phyloP scores from a whole-genome alignment of 1,140 invertebrate genomes.

The Pseudomyrmex dendroicus region DNA sequence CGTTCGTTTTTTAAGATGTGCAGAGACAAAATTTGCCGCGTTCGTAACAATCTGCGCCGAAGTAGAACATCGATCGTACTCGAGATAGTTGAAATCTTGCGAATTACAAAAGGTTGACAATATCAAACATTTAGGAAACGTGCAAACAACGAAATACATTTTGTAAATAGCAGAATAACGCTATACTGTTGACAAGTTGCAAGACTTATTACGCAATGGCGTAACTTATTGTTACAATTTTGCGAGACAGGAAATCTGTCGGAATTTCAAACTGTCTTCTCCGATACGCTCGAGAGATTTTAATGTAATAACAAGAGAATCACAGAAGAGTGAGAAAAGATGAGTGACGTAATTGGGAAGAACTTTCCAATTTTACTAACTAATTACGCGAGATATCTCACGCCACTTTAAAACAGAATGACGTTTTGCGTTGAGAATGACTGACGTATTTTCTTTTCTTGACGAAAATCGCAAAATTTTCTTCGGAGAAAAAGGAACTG shows the following conservation, averaged over 20 bases:
- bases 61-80: slow-evolving; percentile 17
- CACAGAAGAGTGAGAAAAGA: neutral
- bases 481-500: neutral
- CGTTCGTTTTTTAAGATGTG: slow-evolving; percentile 6
- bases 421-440: slow-evolving; percentile 6
- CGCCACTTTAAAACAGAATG: neutral
- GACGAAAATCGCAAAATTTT: neutral
- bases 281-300: slow-evolving; percentile 35
- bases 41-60: slow-evolving; percentile 13
- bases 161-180: slow-evolving; percentile 41
- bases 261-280: slow-evolving; percentile 43
- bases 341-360: slow-evolving; percentile 22
- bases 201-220: slow-evolving; percentile 49
- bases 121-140: slow-evolving; percentile 7
- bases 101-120: slow-evolving; percentile 1
- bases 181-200: slow-evolving; percentile 45
- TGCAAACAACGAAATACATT: slow-evolving; percentile 44
- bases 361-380: slow-evolving; percentile 37
- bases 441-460: neutral
- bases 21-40: slow-evolving; percentile 11
- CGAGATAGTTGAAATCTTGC: slow-evolving; percentile 27
- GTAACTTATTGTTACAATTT: slow-evolving; percentile 51
- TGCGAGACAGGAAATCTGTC: slow-evolving; percentile 44
- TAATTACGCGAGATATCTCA: slow-evolving; percentile 26
- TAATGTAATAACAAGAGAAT: slow-evolving; percentile 47